Evolutionary conservation across 2,113 vertebrate genomes (phyloP).

Genomic region (Calidris pygmaea): DNA sequence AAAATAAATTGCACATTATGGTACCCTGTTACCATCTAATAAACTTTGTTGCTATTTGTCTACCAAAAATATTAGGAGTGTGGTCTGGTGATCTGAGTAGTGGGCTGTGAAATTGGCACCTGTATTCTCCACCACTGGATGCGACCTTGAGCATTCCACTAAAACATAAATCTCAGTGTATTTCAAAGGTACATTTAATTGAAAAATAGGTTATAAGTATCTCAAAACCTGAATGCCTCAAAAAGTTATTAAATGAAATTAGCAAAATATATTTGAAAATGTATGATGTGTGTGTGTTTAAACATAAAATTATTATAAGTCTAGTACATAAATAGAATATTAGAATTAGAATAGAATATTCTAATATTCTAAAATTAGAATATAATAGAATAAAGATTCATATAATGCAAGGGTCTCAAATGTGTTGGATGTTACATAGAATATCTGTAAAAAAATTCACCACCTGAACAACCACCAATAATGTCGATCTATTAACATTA

Average conservation of each 20-base stretch:
- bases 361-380: no score
- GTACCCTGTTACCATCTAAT: not conserved
- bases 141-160: not conserved
- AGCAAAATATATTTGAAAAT: not conserved
- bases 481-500: not conserved
- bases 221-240: not conserved
- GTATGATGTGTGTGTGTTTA: not conserved
- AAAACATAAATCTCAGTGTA: not conserved
- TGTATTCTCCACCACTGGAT: not conserved
- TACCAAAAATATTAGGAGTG: conserved; percentile 15
- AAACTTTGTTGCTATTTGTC: not conserved
- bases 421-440: not conserved
- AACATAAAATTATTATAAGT: not conserved
- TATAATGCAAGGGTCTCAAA: not conserved
- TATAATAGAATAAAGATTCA: not conserved
- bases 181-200: not conserved
- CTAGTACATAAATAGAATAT: not conserved
- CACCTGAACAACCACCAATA: not conserved
- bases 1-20: not conserved
- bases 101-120: conserved; percentile 17
- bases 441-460: rapidly evolving
- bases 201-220: not conserved
- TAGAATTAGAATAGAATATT: no score
- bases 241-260: not conserved
- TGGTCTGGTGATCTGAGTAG: not conserved